Evolutionary conservation across 2,797 vertebrate species (phyloP), one percentile per base, ranked within the genome.

Genomic region (Brachymystax lenok): DNA sequence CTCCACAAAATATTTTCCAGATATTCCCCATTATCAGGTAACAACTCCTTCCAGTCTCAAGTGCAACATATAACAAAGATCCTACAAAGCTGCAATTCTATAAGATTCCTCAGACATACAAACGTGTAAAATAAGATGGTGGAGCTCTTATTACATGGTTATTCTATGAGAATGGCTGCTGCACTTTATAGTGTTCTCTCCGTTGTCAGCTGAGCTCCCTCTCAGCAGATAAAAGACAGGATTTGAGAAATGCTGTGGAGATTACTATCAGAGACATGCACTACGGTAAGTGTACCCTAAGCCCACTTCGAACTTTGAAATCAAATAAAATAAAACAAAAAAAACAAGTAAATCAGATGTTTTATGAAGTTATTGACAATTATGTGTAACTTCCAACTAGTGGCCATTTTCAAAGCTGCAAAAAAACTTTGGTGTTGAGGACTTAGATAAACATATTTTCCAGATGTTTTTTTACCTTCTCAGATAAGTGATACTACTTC

Each of bases 191-290:
- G 6, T 61, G 56, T 24, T 81, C 64, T 35, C 81, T 86, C 83
- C 79, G 87, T 85, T 88, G 88, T 91, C 88, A 85, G 84, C 85
- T 86, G 67, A 64, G 68, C 85, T 87, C 78, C 30, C 17, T n/a
- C 27, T 67, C 75, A 63, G 4, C 14, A 88, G 90, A 92, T 90
- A 88, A 92, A 92, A 92, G 87, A 85, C n/a, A n/a, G n/a, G n/a
- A n/a, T n/a, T n/a, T n/a, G n/a, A n/a, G n/a, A n/a, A n/a, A n/a
- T n/a, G n/a, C n/a, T n/a, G n/a, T n/a, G n/a, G n/a, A n/a, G n/a
- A n/a, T n/a, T n/a, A n/a, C n/a, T 88, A 69, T 87, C 86, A 84
- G 59, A 84, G 87, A 88, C 90, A 61, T 61, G 14, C 7, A n/a
- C n/a, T 12, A 61, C 12, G 21, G 6, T 6, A 19, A 19, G 54